A percentile compares a stretch with the other conserved stretches of the same genome.
phyloP scores from a whole-genome alignment of 2,888 invertebrate genomes.

The Drosophila meridiana region DNA sequence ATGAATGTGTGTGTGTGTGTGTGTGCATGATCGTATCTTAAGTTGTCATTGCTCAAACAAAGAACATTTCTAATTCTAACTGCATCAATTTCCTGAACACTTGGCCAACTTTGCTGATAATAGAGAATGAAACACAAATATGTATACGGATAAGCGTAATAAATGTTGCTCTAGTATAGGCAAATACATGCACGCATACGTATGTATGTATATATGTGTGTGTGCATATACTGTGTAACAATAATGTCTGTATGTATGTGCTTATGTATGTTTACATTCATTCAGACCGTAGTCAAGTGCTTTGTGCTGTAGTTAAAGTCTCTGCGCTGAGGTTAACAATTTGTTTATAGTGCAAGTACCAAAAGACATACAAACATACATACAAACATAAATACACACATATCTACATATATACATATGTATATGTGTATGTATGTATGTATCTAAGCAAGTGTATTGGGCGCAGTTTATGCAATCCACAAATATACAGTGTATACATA shows the following conservation, averaged over 20 bases:
- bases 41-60: conserved; percentile 26
- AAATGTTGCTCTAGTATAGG: not conserved
- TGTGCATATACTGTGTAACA: not conserved
- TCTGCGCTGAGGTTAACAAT: not conserved
- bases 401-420: not conserved
- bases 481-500: too few species aligned
- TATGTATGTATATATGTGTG: not conserved
- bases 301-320: not conserved
- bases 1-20: not conserved
- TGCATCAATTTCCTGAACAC: conserved; percentile 54
- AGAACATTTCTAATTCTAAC: conserved; percentile 20
- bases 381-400: too few species aligned
- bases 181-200: not conserved
- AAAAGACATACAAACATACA: too few species aligned
- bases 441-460: too few species aligned
- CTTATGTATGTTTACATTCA: not conserved
- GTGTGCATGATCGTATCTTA: conserved; percentile 25
- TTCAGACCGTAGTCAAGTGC: too few species aligned
- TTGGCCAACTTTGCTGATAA: conserved; percentile 51
- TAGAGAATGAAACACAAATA: conserved; percentile 11
- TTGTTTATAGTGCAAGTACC: too few species aligned
- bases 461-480: too few species aligned
- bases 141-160: not conserved
- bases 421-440: not conserved
- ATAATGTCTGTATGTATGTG: not conserved